A percentile compares a stretch with the other conserved stretches of the same genome.
phyloP scores from a whole-genome alignment of 2,797 vertebrate genomes.

The Chaunax sp. region DNA sequence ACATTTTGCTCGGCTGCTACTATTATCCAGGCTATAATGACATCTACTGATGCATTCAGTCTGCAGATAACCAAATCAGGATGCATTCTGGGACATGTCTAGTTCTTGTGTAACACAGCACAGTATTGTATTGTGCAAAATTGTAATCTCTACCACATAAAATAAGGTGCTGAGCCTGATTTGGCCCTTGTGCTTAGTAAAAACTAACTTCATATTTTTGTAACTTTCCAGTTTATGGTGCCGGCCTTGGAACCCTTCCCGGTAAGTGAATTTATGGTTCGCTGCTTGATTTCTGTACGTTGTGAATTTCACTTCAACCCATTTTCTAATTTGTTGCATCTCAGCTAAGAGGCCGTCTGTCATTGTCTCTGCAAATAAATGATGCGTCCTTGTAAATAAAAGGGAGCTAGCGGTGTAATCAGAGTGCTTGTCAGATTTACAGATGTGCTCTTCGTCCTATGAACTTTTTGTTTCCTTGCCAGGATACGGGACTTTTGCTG shows the following conservation, averaged over 20 bases:
- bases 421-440: conserved; percentile 33
- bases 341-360: conserved; percentile 23
- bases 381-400: conserved; percentile 19
- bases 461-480: conserved; percentile 56
- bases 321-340: conserved; percentile 38
- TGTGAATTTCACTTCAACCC: neutral
- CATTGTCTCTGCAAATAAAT: conserved; percentile 31
- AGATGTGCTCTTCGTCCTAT: conserved; percentile 32
- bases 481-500: conserved; percentile 76
- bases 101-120: no score
- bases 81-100: no score
- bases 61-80: no score
- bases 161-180: no score
- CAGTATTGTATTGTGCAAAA: no score
- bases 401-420: conserved; percentile 29
- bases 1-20: no score
- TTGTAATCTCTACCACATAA: no score
- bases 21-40: no score
- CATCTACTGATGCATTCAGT: no score
- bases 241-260: conserved; percentile 66
- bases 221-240: conserved; percentile 68
- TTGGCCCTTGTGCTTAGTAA: neutral
- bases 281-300: neutral
- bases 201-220: conserved; percentile 7
- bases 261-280: conserved; percentile 56